A percentile compares a stretch with the other conserved stretches of the same genome.
Evolutionary conservation across 2,888 invertebrate genomes (phyloP).

Genomic region (Pseudanteris insignis): DNA sequence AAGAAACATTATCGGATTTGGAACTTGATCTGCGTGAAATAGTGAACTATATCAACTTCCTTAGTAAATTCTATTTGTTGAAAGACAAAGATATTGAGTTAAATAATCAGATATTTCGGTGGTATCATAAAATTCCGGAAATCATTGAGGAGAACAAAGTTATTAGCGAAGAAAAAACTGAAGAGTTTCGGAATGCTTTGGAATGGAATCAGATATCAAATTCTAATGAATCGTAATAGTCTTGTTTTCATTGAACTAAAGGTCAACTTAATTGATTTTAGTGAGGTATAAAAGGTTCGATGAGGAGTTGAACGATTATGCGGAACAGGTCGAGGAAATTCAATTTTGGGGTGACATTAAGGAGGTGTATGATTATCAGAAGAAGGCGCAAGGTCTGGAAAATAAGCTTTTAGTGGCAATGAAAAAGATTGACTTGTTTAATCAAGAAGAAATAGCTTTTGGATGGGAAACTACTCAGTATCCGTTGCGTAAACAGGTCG

Average conservation of each 20-base stretch:
- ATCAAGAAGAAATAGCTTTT: slow-evolving; percentile 88
- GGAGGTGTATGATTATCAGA: slow-evolving; percentile 83
- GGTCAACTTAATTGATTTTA: slow-evolving; percentile 25
- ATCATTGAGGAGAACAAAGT: slow-evolving; percentile 83
- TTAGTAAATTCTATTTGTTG: slow-evolving; percentile 83
- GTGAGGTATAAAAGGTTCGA: slow-evolving; percentile 81
- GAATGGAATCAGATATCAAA: background rate
- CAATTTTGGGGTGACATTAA: slow-evolving; percentile 86
- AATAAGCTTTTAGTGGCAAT: slow-evolving; percentile 79
- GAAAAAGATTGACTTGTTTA: slow-evolving; percentile 86
- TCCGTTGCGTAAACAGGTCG: slow-evolving; percentile 79
- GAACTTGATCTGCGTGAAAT: slow-evolving; percentile 77
- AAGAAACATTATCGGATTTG: slow-evolving; percentile 76
- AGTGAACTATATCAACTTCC: slow-evolving; percentile 79
- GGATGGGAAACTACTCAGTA: slow-evolving; percentile 82
- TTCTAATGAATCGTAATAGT: no score
- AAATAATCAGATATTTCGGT: slow-evolving; percentile 85
- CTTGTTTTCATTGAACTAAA: background rate
- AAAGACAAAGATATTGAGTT: slow-evolving; percentile 85
- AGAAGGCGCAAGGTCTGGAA: slow-evolving; percentile 80
- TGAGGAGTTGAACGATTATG: slow-evolving; percentile 83
- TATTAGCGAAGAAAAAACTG: slow-evolving; percentile 81
- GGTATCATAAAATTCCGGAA: slow-evolving; percentile 83
- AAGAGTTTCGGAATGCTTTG: slow-evolving; percentile 85
- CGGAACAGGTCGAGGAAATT: slow-evolving; percentile 84